Evolutionary conservation across 1,140 invertebrate genomes (phyloP), one percentile per base, ranked within the genome.

Genomic region (Adelges cooleyi): DNA sequence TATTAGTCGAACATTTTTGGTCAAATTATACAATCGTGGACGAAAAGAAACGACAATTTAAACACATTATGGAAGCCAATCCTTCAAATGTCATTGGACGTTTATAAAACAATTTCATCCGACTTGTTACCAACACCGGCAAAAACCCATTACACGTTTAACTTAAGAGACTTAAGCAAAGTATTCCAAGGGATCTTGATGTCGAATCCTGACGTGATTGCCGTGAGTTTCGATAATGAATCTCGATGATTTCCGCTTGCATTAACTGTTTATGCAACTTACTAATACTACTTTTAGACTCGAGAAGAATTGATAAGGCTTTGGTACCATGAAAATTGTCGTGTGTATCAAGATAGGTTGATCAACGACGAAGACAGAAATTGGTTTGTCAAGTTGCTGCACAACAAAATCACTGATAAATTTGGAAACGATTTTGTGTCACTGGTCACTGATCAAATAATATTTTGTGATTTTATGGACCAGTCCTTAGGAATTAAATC

Each of bases 111-210:
- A 27, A 48, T 62, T 33, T 46, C 23, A 22, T 23, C 42, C 9
- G 86, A 90, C 78, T 78, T 98, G 17, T 75, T 96, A 50, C 93
- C 95, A 8, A 96, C 92, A 2, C 89, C 88, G 0, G 79, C 87
- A 2, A 95, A 95, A 71, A 94, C 89, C 2, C 93, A 96, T 75
- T 96, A 97, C 74, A 79, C 94, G 0, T 98, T 97, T 75, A 97
- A 97, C 77, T 79, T 97, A 65, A 80, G 93, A 70, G 95, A 97
- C 76, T 95, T 95, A 74, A 90, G 90, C 1, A 80, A 92, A 74
- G 92, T 97, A 6, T 89, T 97, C 71, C 85, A 90, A 80, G 89
- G 83, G 71, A n/a, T 62, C 4, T 62, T 62, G 6, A 33, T 33
- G 29, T 33, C 29, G 29, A 33, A 6, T 33, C 29, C 29, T 5